A percentile compares a stretch with the other conserved stretches of the same genome.
phyloP scores from a whole-genome alignment of 2,888 invertebrate genomes.

The Scaeva pyrastri region DNA sequence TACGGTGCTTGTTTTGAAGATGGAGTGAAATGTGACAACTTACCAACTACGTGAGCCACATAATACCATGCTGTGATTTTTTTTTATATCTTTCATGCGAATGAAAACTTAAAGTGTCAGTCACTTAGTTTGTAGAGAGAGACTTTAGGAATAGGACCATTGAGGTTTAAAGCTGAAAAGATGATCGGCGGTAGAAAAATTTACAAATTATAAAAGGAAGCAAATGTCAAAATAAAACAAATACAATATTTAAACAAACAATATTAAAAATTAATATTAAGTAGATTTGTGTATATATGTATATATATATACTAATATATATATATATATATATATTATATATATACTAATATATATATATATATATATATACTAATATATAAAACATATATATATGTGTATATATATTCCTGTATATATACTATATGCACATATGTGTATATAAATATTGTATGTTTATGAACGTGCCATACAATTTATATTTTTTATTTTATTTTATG shows the following conservation, averaged over 20 bases:
- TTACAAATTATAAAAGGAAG: constrained; percentile 53
- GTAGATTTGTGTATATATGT: constrained; percentile 70
- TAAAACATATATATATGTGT: constrained; percentile 52
- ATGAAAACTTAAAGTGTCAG: constrained; percentile 10
- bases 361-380: too few relatives aligned
- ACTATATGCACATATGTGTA: constrained; percentile 49
- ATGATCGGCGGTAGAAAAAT: constrained; percentile 57
- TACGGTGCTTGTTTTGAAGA: background rate
- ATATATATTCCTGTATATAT: constrained; percentile 48
- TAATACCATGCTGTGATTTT: background rate
- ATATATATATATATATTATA: too few relatives aligned
- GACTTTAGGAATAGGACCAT: constrained; percentile 29
- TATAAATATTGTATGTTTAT: constrained; percentile 58
- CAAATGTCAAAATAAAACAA: constrained; percentile 50
- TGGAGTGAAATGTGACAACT: constrained; percentile 11
- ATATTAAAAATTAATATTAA: constrained; percentile 68
- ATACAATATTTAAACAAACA: constrained; percentile 61
- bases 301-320: constrained; percentile 47
- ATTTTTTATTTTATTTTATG: constrained; percentile 41
- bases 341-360: too few relatives aligned
- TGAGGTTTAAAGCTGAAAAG: constrained; percentile 47
- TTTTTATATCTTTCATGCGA: background rate
- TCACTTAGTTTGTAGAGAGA: constrained; percentile 24
- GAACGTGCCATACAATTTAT: constrained; percentile 64
- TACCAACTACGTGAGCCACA: background rate